Conservation (phyloP, 2,888 invertebrate species). For the Sclerodermus sp. region DNA sequence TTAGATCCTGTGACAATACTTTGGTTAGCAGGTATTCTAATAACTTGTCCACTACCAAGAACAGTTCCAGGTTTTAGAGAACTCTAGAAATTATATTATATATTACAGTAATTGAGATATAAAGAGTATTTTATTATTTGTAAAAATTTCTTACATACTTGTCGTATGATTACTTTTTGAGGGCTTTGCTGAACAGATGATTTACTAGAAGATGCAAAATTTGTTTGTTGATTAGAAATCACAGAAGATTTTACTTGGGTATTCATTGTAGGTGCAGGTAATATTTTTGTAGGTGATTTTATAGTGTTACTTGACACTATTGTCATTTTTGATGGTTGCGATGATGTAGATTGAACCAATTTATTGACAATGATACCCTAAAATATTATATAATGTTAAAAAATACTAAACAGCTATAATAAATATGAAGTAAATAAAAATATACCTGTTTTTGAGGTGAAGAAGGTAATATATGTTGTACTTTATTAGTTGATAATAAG, state of each 20-base stretch:
- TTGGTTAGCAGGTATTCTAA: constrained; percentile 60
- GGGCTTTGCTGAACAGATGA: constrained; percentile 51
- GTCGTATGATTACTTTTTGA: constrained; percentile 63
- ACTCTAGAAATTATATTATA: constrained; percentile 40
- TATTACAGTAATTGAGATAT: no score
- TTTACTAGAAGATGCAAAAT: constrained; percentile 41
- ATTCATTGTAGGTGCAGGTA: constrained; percentile 62
- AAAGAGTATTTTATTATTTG: not conserved
- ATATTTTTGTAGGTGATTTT: constrained; percentile 73
- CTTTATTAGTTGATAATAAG: constrained; percentile 59
- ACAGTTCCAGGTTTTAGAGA: constrained; percentile 55
- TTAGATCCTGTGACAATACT: constrained; percentile 55
- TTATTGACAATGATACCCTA: constrained; percentile 60
- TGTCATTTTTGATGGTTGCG: constrained; percentile 52
- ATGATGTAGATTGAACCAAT: constrained; percentile 52
- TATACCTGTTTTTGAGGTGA: constrained; percentile 47
- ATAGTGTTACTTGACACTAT: constrained; percentile 56
- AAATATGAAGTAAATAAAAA: constrained; percentile 1
- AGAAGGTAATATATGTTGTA: constrained; percentile 57
- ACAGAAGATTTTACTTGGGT: constrained; percentile 42
- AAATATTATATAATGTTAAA: not conserved
- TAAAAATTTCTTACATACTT: constrained; percentile 35
- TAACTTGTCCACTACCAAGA: constrained; percentile 56
- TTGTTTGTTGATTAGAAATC: constrained; percentile 41
- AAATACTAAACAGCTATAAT: not conserved